These are phyloP conservation scores for Sphaeramia orbicularis DNA, from an alignment of 2,797 vertebrate species.

Conservation along the genomic window DNA sequence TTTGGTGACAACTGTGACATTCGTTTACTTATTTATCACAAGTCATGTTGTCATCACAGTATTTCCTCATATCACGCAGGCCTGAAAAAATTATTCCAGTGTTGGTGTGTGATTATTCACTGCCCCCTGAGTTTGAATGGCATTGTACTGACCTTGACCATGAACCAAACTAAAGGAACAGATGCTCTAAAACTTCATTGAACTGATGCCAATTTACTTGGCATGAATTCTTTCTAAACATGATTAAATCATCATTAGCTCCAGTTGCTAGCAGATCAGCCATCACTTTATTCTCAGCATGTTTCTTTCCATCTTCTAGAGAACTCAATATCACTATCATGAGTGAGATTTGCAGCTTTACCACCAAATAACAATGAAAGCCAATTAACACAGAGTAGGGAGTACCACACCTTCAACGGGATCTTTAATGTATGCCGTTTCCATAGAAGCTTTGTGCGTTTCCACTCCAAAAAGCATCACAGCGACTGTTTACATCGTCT, in stretches of 20 bases:
- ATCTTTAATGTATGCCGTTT: slow-evolving; percentile 10
- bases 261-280: slow-evolving; percentile 33
- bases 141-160: slow-evolving; percentile 38
- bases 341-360: slow-evolving; percentile 37
- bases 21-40: no score
- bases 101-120: slow-evolving; percentile 2
- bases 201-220: slow-evolving; percentile 14
- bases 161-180: slow-evolving; percentile 21
- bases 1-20: no score
- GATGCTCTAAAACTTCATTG: slow-evolving; percentile 9
- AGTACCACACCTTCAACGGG: slow-evolving; percentile 32
- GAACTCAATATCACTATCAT: slow-evolving; percentile 25
- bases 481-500: slow-evolving; percentile 15
- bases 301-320: slow-evolving; percentile 20
- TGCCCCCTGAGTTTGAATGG: slow-evolving; percentile 8
- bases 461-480: slow-evolving; percentile 7
- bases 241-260: slow-evolving; percentile 39
- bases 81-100: not conserved
- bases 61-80: no score
- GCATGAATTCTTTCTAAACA: slow-evolving; percentile 6
- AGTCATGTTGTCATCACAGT: no score
- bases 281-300: slow-evolving; percentile 24
- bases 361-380: slow-evolving; percentile 34
- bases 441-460: slow-evolving; percentile 2
- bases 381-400: slow-evolving; percentile 22